Base-by-base conservation (phyloP, 1,140 invertebrate species). In the Neelides sp. region DNA sequence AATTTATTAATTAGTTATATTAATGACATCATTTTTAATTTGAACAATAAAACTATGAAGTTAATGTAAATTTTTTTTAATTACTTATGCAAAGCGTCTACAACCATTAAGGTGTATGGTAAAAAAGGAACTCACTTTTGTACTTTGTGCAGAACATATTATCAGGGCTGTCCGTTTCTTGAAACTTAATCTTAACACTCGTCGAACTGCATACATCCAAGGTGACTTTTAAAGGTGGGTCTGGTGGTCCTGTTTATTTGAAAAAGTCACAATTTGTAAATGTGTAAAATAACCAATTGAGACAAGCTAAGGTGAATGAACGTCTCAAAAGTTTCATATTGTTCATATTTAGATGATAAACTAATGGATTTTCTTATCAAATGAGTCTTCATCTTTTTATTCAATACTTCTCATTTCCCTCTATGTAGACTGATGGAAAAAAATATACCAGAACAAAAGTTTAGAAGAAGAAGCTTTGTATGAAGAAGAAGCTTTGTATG, bases 151-250 rank as follows among this genome's bases (percentile, higher is more conserved):
- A 50, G 19, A 58, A 39, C 35, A 69, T 71, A 82, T 35, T 75
- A 78, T 64, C 72, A 75, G 58, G 68, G 69, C 74, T 71, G 52
- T 65, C 64, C 32, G 63, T 62, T 42, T 65, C 67, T 22, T 48
- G 60, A 37, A 48, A 55, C 59, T 67, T 66, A 50, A 68, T 67
- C 62, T 65, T 63, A 10, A 65, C 62, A 4, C 50, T 42, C 19
- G 45, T 40, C 27, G 55, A 39, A 4, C 50, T 42, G 19, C 57
- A 46, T 22, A 52, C 60, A 45, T 62, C 60, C 19, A 58, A 22
- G 20, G 48, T 54, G n/a, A 57, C 52, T 37, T 71, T 52, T 28
- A 22, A 45, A 2, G 58, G 58, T 17, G 42, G 36, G 32, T 53
- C 46, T 22, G 58, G 58, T 27, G 53, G 41, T 26, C 48, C 57